Evolutionary conservation across 2,888 invertebrate genomes (phyloP).

Genomic region (Ypsolopha sequella): DNA sequence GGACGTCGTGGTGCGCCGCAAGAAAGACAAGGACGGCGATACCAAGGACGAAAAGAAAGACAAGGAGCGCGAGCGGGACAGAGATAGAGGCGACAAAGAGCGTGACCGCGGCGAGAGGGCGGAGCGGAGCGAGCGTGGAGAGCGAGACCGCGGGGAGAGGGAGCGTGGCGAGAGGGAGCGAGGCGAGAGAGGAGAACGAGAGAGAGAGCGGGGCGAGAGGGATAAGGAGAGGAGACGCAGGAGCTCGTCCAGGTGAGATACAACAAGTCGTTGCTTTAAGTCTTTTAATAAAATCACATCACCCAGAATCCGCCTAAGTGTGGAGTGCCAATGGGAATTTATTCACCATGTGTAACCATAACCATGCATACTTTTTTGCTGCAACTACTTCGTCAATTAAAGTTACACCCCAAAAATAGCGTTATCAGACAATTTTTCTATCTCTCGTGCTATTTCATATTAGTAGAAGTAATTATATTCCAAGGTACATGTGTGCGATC

Average conservation of each 20-base stretch:
- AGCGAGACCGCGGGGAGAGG: conserved; percentile 47
- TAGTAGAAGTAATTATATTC: too few species aligned
- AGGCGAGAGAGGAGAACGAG: conserved; percentile 56
- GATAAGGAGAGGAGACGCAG: conserved; percentile 13
- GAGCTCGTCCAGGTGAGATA: conserved; percentile 66
- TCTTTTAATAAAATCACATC: too few species aligned
- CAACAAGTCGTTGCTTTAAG: too few species aligned
- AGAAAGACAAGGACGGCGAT: conserved; percentile 41
- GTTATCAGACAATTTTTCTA: too few species aligned
- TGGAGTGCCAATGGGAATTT: too few species aligned
- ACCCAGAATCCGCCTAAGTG: too few species aligned
- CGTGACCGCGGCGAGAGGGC: conserved; percentile 29
- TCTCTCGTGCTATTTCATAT: too few species aligned
- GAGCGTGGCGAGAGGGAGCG: conserved; percentile 23
- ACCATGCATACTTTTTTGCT: too few species aligned
- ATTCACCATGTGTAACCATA: too few species aligned
- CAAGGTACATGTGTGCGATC: too few species aligned
- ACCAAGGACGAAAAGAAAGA: conserved; percentile 33
- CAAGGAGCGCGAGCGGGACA: conserved; percentile 21
- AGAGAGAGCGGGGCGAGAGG: conserved; percentile 60
- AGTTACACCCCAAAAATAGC: too few species aligned
- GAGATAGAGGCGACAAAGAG: conserved; percentile 14
- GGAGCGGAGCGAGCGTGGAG: conserved; percentile 9
- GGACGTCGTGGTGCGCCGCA: conserved; percentile 67
- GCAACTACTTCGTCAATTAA: too few species aligned